Evolutionary conservation across 1,140 invertebrate genomes (phyloP), one percentile per base, ranked within the genome.

Genomic region (Leucophenga varia): DNA sequence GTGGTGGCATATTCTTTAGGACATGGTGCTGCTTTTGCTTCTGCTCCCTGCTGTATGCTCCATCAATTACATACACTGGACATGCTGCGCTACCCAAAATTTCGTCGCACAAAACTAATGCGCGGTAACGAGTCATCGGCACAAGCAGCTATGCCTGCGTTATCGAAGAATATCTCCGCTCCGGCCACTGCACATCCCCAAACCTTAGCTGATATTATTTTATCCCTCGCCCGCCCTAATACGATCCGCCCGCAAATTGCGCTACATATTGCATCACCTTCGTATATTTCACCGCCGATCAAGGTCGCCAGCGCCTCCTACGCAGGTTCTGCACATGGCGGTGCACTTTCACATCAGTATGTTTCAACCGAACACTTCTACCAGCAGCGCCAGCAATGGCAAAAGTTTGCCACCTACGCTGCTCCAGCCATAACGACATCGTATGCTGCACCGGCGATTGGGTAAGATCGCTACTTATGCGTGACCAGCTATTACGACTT

Each of bases 151-250:
- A 72, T 41, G 67, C 67, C 67, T 1, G 38, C 54, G 1, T 25
- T 71, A 2, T 49, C 64, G 14, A 63, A 61, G 17, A 47, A 14
- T 67, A 69, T 43, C 44, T 71, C 54, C 10, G 59, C 43, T 55
- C 43, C 35, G 21, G 25, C n/a, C 14, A 35, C 31, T 16, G 30
- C 54, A 6, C 28, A 45, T n/a, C n/a, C n/a, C n/a, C n/a, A n/a
- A n/a, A n/a, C n/a, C n/a, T n/a, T n/a, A n/a, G n/a, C n/a, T n/a
- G n/a, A n/a, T n/a, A n/a, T n/a, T n/a, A n/a, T n/a, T n/a, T n/a
- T n/a, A n/a, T n/a, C n/a, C n/a, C n/a, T n/a, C n/a, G n/a, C n/a
- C n/a, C n/a, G n/a, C n/a, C 50, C 8, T 28, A 38, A 9, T 54
- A 47, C n/a, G 28, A 2, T 22, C 45, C 3, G 25, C 13, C 5